Conservation (phyloP, 64 coral and sea anemone species). For the Dendronephthya gigantea region DNA sequence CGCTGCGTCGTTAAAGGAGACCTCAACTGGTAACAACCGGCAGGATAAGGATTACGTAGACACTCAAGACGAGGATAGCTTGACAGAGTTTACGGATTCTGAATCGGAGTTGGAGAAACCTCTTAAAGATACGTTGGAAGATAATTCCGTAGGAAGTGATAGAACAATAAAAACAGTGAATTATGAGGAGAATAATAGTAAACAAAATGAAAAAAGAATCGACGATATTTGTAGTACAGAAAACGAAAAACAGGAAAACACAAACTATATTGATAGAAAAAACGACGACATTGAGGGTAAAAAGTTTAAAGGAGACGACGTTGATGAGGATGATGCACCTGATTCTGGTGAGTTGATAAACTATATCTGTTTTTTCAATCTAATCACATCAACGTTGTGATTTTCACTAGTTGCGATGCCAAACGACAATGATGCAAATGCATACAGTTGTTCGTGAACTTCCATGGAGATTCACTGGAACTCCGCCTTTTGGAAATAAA, state of each 20-base stretch:
- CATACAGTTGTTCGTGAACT: no score
- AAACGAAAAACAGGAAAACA: neutral
- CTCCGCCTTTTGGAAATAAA: no score
- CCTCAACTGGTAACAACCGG: conserved; percentile 34
- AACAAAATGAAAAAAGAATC: neutral
- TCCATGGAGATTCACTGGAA: no score
- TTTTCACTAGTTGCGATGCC: no score
- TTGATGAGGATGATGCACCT: neutral
- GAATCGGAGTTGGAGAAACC: conserved; percentile 44
- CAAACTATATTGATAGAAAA: neutral
- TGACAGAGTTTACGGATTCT: conserved; percentile 65
- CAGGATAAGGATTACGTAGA: conserved; percentile 32
- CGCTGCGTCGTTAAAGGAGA: conserved; percentile 67
- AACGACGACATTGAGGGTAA: neutral
- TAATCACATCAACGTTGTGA: no score
- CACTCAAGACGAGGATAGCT: conserved; percentile 43
- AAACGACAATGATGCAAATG: no score
- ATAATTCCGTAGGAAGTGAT: neutral
- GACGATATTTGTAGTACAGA: neutral
- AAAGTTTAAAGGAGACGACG: neutral
- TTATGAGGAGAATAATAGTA: neutral
- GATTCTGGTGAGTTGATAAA: neutral
- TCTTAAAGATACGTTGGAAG: neutral
- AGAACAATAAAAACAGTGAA: neutral
- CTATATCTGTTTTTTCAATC: no score